Percentiles rank a stretch among this genome's conserved stretches.
Conservation (phyloP, 2,797 vertebrate genomes). For the Coreius guichenoti region DNA sequence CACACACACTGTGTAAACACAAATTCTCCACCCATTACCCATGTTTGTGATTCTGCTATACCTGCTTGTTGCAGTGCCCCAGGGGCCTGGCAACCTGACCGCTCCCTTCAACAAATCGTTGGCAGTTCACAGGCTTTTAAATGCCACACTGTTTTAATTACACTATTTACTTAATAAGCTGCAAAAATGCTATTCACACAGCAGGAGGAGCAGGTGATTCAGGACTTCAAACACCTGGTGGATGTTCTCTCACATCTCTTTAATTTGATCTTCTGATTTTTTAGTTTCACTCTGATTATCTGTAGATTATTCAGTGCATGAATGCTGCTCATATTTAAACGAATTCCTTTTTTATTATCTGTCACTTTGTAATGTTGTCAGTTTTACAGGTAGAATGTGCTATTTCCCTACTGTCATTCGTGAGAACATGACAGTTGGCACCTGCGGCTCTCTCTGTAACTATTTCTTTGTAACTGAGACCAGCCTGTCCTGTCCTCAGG, state of each 20-base stretch:
- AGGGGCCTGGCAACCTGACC: constrained; percentile 71
- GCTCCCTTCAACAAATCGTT: constrained; percentile 82
- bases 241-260: constrained; percentile 41
- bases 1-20: constrained; percentile 49
- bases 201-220: constrained; percentile 77
- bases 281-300: not conserved
- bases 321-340: not conserved
- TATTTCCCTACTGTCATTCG: constrained; percentile 46
- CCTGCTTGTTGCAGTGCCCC: constrained; percentile 71
- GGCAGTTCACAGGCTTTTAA: constrained; percentile 77
- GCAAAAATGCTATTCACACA: constrained; percentile 77
- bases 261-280: not conserved
- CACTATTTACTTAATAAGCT: constrained; percentile 81
- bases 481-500: constrained; percentile 10
- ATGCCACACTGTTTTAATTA: constrained; percentile 78
- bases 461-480: constrained; percentile 24
- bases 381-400: constrained; percentile 21
- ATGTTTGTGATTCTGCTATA: constrained; percentile 55
- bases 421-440: constrained; percentile 43
- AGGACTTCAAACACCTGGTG: constrained; percentile 78
- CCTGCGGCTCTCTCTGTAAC: constrained; percentile 17
- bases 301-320: not conserved
- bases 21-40: constrained; percentile 55
- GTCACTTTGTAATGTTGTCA: constrained; percentile 8
- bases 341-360: not conserved